Base-by-base conservation (phyloP, 2,113 vertebrate genomes). In the Aramus guarauna region DNA sequence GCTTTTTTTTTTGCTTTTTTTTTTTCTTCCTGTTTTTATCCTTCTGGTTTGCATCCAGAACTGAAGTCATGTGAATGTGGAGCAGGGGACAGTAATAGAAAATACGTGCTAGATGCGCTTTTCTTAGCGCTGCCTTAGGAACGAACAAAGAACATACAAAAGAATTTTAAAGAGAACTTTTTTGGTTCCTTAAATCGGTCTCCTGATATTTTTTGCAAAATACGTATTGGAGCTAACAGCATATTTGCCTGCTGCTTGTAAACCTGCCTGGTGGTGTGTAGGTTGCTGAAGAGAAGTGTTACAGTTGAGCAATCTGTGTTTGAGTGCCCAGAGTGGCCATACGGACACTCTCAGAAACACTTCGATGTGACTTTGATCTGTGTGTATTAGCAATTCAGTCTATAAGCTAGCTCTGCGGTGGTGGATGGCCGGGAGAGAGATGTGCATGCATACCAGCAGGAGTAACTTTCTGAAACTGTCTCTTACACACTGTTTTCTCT, bases 21-120 rank as follows among this genome's bases (percentile, higher is more conserved):
- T n/a, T n/a, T n/a, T n/a, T n/a, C n/a, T n/a, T n/a, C n/a, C n/a
- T n/a, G 15, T 17, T 50, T 64, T 91, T 71, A 32, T 47, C 27
- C 17, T 81, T 47, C 68, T 36, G 52, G 11, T 75, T 45, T 77
- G 39, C 4, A 7, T 43, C 37, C 9, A 43, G 64, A 66, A 85
- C 21, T 43, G 15, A 74, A 56, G 32, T 8, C 11, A 12, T 36
- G 24, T 30, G 53, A 78, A 12, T 26, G 7, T 39, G 48, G 53
- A 53, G 17, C 15, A 26, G 32, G 22, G 8, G 14, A 13, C 36
- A 41, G 21, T 1, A 30, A 12, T 6, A 59, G n/a, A 26, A 83
- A 80, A 50, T 55, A 53, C 1, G 1, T 24, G 12, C 23, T 29
- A 30, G 48, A 6, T 9, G 10, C 0, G 0, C 48, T 80, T 82